A percentile compares a stretch with the other conserved stretches of the same genome.
Conservation (phyloP, 1,140 invertebrate species). For the Drosophila nebulosa region DNA sequence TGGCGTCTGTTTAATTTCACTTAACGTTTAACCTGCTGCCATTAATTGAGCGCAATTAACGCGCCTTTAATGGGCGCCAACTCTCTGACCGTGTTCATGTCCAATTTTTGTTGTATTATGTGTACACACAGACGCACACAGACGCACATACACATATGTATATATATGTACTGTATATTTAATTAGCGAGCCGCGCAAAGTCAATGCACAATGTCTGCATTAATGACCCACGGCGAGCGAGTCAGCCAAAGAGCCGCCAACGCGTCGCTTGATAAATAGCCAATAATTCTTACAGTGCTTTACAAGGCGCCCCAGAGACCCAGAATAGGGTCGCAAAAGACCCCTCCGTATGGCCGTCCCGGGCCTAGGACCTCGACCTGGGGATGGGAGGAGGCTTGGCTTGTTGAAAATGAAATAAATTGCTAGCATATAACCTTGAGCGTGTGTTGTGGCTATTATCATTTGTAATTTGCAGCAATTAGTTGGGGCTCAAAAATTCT, state of each 20-base stretch:
- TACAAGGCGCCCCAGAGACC: slow-evolving; percentile 24
- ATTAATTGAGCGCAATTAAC: slow-evolving; percentile 77
- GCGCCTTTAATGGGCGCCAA: slow-evolving; percentile 66
- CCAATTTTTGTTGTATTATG: slow-evolving; percentile 13
- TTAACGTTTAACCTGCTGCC: slow-evolving; percentile 78
- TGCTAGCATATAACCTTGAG: slow-evolving; percentile 74
- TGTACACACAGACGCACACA: slow-evolving; percentile 1
- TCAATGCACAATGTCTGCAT: slow-evolving; percentile 45
- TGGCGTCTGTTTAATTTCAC: slow-evolving; percentile 75
- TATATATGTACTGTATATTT: slow-evolving; percentile 64
- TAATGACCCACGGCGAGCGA: slow-evolving; percentile 14
- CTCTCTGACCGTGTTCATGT: slow-evolving; percentile 21
- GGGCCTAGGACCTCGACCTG: too few relatives aligned
- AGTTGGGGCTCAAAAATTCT: slow-evolving; percentile 78
- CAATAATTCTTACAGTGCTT: slow-evolving; percentile 75
- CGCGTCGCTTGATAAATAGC: slow-evolving; percentile 73
- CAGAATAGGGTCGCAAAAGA: neutral
- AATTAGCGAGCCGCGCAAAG: slow-evolving; percentile 59
- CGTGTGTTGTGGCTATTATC: slow-evolving; percentile 79
- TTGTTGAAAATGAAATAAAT: slow-evolving; percentile 72
- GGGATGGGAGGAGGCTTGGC: too few relatives aligned
- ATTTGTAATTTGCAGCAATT: slow-evolving; percentile 79
- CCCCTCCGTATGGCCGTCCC: too few relatives aligned
- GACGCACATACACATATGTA: too few relatives aligned
- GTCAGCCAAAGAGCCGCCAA: slow-evolving; percentile 22